Conservation (phyloP, 2,797 vertebrate species). For the Aldrovandia affinis region DNA sequence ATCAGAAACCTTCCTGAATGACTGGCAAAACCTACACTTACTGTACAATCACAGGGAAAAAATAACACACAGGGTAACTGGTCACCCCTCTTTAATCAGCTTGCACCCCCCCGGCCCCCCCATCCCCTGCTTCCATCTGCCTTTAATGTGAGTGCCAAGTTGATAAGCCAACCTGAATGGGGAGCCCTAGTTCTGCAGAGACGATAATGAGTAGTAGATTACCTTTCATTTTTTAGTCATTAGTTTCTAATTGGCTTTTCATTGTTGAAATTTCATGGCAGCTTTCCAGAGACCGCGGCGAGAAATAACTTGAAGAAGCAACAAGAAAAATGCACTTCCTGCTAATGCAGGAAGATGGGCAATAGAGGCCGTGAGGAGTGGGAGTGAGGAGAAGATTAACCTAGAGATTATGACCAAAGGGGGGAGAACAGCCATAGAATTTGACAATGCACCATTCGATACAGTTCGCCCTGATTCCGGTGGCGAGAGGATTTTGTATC, state of each 20-base stretch:
- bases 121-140: background rate
- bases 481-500: background rate
- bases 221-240: conserved; percentile 22
- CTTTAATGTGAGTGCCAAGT: background rate
- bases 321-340: background rate
- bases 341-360: background rate
- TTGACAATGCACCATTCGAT: background rate
- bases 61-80: background rate
- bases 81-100: background rate
- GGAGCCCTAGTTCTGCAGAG: background rate
- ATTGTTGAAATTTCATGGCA: background rate
- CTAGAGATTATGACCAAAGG: conserved; percentile 7
- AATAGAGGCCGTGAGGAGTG: background rate
- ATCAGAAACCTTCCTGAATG: background rate
- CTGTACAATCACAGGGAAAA: background rate
- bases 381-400: background rate
- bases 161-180: conserved; percentile 12
- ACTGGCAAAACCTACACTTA: background rate
- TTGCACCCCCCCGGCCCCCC: background rate
- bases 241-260: conserved; percentile 22
- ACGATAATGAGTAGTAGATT: conserved; percentile 17
- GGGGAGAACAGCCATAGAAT: background rate
- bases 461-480: background rate
- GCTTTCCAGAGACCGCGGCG: background rate
- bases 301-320: background rate